Conservation (phyloP, 2,888 invertebrate species). For the Drosophila melanocephala region DNA sequence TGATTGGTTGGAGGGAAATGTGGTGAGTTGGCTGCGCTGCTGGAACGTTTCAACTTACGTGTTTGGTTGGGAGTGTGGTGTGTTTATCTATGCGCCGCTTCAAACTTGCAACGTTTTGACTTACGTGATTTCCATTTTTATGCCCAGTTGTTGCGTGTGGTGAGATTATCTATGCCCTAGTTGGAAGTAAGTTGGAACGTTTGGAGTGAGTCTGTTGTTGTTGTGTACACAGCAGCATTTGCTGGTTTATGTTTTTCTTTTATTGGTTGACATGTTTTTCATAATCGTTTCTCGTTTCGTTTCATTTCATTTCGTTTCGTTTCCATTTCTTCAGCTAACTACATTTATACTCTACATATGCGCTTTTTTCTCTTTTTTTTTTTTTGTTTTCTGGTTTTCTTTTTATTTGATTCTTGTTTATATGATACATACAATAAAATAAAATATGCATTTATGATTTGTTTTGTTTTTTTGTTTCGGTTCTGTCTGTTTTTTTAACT, state of each 20-base stretch:
- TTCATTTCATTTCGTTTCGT: conserved; percentile 21
- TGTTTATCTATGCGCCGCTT: background rate
- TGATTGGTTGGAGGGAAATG: background rate
- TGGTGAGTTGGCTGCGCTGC: background rate
- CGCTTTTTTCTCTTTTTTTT: conserved; percentile 44
- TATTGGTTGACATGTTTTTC: conserved; percentile 33
- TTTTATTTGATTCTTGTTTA: conserved; percentile 64
- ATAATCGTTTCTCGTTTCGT: conserved; percentile 39
- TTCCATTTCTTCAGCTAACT: conserved; percentile 57
- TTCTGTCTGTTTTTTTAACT: conserved; percentile 22
- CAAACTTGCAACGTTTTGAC: conserved; percentile 1
- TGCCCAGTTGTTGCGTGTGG: background rate
- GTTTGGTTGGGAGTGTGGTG: background rate
- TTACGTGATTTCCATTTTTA: conserved; percentile 1
- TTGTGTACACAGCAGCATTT: conserved; percentile 63
- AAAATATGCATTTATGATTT: conserved; percentile 63
- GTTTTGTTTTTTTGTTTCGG: conserved; percentile 23
- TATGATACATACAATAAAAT: conserved; percentile 65
- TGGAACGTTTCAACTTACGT: background rate
- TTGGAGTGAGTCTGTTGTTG: background rate
- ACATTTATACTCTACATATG: conserved; percentile 66
- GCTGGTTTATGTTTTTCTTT: conserved; percentile 42
- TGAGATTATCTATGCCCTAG: background rate
- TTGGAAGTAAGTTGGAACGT: background rate
- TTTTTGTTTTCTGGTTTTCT: conserved; percentile 53